Evolutionary conservation across 2,797 vertebrate species (phyloP), one percentile per base, ranked within the genome.

Genomic region (Bovichtus diacanthus): DNA sequence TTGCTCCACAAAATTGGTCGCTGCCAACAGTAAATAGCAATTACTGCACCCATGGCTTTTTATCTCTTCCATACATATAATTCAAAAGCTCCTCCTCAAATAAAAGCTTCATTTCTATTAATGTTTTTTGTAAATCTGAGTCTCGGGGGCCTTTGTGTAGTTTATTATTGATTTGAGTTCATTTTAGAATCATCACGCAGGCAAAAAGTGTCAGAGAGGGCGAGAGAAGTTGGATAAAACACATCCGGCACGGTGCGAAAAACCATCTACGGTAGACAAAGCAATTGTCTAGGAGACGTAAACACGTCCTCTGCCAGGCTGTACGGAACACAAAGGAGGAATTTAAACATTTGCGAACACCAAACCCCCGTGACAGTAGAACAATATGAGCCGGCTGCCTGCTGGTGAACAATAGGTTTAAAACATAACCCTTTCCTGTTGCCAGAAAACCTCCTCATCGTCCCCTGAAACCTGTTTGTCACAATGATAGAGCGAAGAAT

Each of bases 1-100:
- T 84, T 87, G 80, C 75, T 16, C 64, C 81, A 80, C 60, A 67
- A 64, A 89, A 84, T 65, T 66, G 69, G 66, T 49, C 2, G 21
- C 64, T 70, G 75, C 80, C 68, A 60, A 83, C 64, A 38, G 84
- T 88, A 92, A 92, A 92, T 72, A 92, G 70, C 74, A 86, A 92
- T 92, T 88, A 90, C 76, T 34, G 50, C 53, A 43, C 41, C 46
- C 46, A 13, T 9, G 44, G 46, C 60, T 55, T 80, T 86, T 76
- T 31, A 34, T 58, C 56, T 64, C 39, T 50, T 56, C 75, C 53
- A 67, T 49, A 76, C 64, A 43, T 46, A 74, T 76, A 74, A 85
- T 85, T 78, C 39, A 79, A 67, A 25, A 46, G 7, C 38, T 76
- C 16, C 31, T 70, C 61, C 44, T 1, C n/a, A 63, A 31, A 56